Evolutionary conservation across 2,888 invertebrate genomes (phyloP).

Genomic region (Cyrtodaria siliqua): DNA sequence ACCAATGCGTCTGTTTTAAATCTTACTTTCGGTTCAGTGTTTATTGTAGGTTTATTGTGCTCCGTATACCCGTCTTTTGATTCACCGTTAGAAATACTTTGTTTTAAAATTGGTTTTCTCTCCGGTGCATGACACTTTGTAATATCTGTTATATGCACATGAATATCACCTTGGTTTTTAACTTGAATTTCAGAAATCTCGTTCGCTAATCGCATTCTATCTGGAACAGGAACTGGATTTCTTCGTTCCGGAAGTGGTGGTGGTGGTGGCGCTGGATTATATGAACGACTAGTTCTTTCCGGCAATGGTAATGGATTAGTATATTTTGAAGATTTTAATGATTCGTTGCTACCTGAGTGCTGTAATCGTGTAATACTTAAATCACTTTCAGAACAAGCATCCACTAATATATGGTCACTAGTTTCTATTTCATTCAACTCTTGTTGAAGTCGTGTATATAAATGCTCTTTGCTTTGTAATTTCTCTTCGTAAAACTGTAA

Average conservation of each 20-base stretch:
- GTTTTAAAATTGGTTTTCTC: conserved; percentile 57
- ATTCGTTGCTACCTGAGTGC: conserved; percentile 17
- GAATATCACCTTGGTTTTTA: too few species aligned
- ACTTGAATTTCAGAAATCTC: background rate
- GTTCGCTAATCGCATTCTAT: conserved; percentile 1
- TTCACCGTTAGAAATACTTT: conserved; percentile 23
- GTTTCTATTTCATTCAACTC: conserved; percentile 62
- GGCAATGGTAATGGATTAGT: conserved; percentile 48
- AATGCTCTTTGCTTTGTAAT: conserved; percentile 51
- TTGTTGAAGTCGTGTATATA: conserved; percentile 62
- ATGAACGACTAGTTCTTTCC: conserved; percentile 30
- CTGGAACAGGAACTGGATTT: conserved; percentile 29
- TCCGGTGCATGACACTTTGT: conserved; percentile 26
- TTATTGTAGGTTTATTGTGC: conserved; percentile 24
- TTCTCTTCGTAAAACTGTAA: conserved; percentile 71
- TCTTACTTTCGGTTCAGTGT: conserved; percentile 59
- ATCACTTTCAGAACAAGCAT: conserved; percentile 29
- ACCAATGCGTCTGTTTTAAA: conserved; percentile 59
- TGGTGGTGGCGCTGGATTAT: conserved; percentile 8
- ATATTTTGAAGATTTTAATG: background rate
- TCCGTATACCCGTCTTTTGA: conserved; percentile 42
- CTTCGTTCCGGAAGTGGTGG: conserved; percentile 45
- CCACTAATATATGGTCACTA: background rate
- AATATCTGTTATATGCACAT: too few species aligned
- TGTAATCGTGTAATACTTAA: conserved; percentile 25